These are phyloP conservation scores for Holotrichia oblita DNA, from an alignment of 1,140 invertebrate species.

Conservation along the genomic window DNA sequence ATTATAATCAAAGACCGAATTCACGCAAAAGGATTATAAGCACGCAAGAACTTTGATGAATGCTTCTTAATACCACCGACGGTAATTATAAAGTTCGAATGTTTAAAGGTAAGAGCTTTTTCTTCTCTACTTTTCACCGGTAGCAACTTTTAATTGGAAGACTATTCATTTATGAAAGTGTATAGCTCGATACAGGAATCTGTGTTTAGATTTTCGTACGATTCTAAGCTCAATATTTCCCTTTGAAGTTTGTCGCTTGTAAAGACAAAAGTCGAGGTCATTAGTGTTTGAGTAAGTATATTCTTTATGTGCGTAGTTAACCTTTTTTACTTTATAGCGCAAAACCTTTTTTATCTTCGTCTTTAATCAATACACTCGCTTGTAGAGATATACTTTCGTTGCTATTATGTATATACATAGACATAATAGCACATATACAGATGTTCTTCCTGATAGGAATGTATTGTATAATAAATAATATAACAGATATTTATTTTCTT, in stretches of 20 bases:
- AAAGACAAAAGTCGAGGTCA: not conserved
- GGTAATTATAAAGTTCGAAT: conserved; percentile 29
- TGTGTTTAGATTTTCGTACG: not conserved
- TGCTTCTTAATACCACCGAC: conserved; percentile 1
- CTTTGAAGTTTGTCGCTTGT: not conserved
- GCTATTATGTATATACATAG: too few species aligned
- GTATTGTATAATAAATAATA: too few species aligned
- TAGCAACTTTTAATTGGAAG: conserved; percentile 12
- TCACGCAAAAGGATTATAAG: conserved; percentile 31
- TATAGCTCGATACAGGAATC: not conserved
- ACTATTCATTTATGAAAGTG: conserved; percentile 12
- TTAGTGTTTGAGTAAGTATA: not conserved
- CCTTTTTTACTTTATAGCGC: not conserved
- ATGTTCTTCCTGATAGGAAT: too few species aligned
- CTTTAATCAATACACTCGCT: too few species aligned
- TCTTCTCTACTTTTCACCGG: not conserved
- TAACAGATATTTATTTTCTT: too few species aligned
- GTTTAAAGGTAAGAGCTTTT: not conserved
- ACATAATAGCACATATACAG: too few species aligned
- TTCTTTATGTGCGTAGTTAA: not conserved
- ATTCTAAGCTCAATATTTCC: not conserved
- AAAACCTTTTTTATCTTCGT: too few species aligned
- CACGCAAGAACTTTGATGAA: conserved; percentile 33
- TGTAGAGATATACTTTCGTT: too few species aligned
- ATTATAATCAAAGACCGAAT: conserved; percentile 24